A percentile compares a stretch with the other conserved stretches of the same genome.
Evolutionary conservation across 2,113 vertebrate genomes (phyloP).

Genomic region (Okapia johnstoni): DNA sequence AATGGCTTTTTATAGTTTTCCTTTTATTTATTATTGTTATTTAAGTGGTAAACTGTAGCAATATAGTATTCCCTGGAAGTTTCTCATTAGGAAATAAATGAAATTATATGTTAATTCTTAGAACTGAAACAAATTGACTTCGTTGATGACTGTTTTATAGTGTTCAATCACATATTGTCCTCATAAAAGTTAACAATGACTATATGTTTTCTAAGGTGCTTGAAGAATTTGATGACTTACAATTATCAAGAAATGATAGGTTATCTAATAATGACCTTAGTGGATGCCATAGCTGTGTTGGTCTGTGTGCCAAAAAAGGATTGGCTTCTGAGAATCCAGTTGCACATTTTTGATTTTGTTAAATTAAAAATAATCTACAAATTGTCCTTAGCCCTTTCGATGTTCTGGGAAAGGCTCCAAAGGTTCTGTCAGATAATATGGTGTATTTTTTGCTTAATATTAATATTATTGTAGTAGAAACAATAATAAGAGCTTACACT

Average conservation of each 20-base stretch:
- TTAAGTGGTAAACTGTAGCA: background rate
- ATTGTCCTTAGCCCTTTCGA: conserved; percentile 25
- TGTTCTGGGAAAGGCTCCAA: conserved; percentile 36
- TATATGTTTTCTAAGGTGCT: background rate
- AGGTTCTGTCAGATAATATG: conserved; percentile 16
- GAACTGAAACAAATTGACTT: background rate
- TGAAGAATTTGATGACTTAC: background rate
- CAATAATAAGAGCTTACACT: background rate
- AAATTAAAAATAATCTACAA: conserved; percentile 46
- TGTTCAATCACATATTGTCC: background rate
- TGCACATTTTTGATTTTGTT: conserved; percentile 9
- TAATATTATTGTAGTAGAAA: background rate
- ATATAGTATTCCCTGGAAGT: background rate
- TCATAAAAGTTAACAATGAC: background rate
- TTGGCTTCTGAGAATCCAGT: conserved; percentile 27
- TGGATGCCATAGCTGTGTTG: background rate
- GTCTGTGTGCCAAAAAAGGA: background rate
- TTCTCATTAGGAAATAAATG: background rate
- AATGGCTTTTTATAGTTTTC: background rate
- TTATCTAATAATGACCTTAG: background rate
- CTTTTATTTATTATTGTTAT: background rate
- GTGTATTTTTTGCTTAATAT: conserved; percentile 39
- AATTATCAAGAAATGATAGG: conserved; percentile 1
- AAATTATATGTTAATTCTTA: conserved; percentile 16
- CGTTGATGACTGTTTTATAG: background rate